Evolutionary conservation across 2,888 invertebrate species (phyloP).

Genomic region (Tipula lateralis): DNA sequence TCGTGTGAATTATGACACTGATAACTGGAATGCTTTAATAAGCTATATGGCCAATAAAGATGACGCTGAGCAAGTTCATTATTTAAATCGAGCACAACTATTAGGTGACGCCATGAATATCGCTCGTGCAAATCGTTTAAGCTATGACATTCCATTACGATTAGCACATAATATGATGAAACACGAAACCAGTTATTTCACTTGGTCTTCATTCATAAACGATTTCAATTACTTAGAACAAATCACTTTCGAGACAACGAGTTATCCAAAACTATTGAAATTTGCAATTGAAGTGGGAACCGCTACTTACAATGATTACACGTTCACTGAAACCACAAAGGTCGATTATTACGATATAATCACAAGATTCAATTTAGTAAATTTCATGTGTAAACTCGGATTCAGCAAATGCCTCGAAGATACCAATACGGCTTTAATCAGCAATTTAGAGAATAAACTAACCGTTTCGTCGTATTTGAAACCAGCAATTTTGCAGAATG

Average conservation of each 20-base stretch:
- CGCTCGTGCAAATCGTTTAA: not conserved
- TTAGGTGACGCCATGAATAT: slow-evolving; percentile 70
- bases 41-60: slow-evolving; percentile 50
- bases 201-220: not conserved
- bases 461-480: not conserved
- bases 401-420: not conserved
- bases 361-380: not conserved
- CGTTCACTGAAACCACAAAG: not conserved
- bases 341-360: not conserved
- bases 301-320: not conserved
- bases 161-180: slow-evolving; percentile 41
- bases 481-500: not conserved
- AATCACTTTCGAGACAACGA: not conserved
- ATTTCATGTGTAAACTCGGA: not conserved
- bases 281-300: not conserved
- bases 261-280: not conserved
- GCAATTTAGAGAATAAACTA: not conserved
- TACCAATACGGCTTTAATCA: not conserved
- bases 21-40: slow-evolving; percentile 54
- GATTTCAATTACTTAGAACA: not conserved
- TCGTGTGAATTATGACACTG: slow-evolving; percentile 60
- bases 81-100: slow-evolving; percentile 73
- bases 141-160: slow-evolving; percentile 53
- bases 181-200: not conserved
- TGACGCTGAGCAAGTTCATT: slow-evolving; percentile 55